Evolutionary conservation across 2,797 vertebrate species (phyloP).

Genomic region (Aselliscus stoliczkanus): DNA sequence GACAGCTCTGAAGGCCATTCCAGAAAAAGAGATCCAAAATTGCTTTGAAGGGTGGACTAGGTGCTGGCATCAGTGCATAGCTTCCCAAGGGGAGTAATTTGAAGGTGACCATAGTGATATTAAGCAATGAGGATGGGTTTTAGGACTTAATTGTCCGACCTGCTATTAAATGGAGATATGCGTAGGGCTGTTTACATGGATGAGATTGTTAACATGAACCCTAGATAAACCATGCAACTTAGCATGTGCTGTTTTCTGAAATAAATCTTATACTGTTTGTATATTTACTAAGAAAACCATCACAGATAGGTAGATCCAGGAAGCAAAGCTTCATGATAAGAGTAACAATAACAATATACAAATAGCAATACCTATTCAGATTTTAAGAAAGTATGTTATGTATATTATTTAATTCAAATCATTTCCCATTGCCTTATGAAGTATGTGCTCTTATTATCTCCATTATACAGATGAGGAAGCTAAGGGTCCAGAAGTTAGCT

Average conservation of each 20-base stretch:
- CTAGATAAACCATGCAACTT: not conserved
- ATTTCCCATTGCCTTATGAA: not conserved
- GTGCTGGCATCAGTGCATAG: no score
- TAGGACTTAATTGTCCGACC: no score
- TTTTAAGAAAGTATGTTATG: not conserved
- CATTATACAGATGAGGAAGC: not conserved
- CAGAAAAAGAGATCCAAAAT: no score
- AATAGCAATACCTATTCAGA: not conserved
- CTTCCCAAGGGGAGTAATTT: no score
- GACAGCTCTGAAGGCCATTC: no score
- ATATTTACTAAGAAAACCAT: not conserved
- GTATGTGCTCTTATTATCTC: not conserved
- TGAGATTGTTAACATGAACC: not conserved
- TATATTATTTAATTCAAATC: not conserved
- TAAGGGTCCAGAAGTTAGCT: not conserved
- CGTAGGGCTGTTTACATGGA: not conserved
- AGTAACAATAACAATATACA: not conserved
- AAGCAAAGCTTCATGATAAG: not conserved
- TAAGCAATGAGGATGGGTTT: no score
- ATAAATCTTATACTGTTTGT: not conserved
- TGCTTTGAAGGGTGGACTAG: no score
- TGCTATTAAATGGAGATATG: not conserved
- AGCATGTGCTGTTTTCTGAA: not conserved
- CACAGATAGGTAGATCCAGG: not conserved
- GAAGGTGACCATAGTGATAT: no score